phyloP scores from a whole-genome alignment of 2,113 vertebrate genomes.

The Prionailurus bengalensis region DNA sequence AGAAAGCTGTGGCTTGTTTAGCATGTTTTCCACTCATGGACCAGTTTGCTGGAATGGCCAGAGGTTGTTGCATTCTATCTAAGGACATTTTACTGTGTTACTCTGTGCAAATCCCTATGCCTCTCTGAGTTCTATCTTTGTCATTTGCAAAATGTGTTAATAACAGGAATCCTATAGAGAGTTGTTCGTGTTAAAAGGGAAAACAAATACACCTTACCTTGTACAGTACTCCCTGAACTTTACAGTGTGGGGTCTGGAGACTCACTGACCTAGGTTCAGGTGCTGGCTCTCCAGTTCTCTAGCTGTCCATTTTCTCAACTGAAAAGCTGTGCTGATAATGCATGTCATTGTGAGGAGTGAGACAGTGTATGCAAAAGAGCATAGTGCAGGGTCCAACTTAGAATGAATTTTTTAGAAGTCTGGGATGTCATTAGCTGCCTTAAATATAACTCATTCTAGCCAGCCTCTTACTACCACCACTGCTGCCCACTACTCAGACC shows the following conservation, averaged over 20 bases:
- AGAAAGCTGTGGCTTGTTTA: not conserved
- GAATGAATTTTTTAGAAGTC: not conserved
- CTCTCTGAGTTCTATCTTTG: not conserved
- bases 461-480: not conserved
- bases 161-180: not conserved
- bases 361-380: not conserved
- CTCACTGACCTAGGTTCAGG: not conserved
- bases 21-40: fast-evolving
- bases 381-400: not conserved
- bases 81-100: not conserved
- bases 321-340: not conserved
- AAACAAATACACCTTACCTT: not conserved
- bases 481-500: not conserved
- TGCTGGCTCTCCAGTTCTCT: not conserved
- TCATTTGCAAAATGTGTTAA: not conserved
- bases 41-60: not conserved
- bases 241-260: not conserved
- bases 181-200: not conserved
- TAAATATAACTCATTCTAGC: not conserved
- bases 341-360: not conserved
- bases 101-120: not conserved
- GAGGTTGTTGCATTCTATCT: not conserved
- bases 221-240: fast-evolving
- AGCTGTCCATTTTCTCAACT: not conserved
- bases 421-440: not conserved